A percentile compares a stretch with the other conserved stretches of the same genome.
Evolutionary conservation across 2,797 vertebrate genomes (phyloP).

Genomic region (Gallinago solitaria): DNA sequence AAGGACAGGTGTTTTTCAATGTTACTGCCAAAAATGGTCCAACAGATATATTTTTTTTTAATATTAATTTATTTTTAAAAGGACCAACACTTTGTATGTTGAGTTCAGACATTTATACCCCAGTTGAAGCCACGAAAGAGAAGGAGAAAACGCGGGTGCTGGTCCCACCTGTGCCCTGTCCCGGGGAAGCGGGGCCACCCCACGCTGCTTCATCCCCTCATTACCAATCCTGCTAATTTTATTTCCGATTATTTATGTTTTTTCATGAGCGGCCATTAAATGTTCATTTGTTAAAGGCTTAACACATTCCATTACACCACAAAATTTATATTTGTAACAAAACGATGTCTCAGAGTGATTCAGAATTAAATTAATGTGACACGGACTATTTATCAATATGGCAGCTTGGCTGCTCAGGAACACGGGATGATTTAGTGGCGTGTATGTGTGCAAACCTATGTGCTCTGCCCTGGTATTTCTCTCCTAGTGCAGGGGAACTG

Average conservation of each 20-base stretch:
- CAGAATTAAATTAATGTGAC: conserved; percentile 75
- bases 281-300: conserved; percentile 75
- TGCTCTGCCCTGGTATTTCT: conserved; percentile 67
- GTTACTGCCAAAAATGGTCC: not conserved
- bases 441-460: conserved; percentile 59
- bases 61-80: not conserved
- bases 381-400: conserved; percentile 69
- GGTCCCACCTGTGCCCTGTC: conserved; percentile 29
- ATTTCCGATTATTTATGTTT: conserved; percentile 69
- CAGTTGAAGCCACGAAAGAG: not conserved
- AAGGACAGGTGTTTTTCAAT: not conserved
- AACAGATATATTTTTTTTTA: not conserved
- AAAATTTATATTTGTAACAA: conserved; percentile 74
- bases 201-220: not conserved
- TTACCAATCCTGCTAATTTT: conserved; percentile 57
- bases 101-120: not conserved
- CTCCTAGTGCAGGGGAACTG: conserved; percentile 69
- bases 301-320: conserved; percentile 74
- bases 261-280: conserved; percentile 69
- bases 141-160: not conserved
- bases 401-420: conserved; percentile 56
- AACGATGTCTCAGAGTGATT: conserved; percentile 73
- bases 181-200: not conserved
- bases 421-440: conserved; percentile 67
- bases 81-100: not conserved